phyloP scores from a whole-genome alignment of 1,140 invertebrate genomes.

The Heliconius melpomene region DNA sequence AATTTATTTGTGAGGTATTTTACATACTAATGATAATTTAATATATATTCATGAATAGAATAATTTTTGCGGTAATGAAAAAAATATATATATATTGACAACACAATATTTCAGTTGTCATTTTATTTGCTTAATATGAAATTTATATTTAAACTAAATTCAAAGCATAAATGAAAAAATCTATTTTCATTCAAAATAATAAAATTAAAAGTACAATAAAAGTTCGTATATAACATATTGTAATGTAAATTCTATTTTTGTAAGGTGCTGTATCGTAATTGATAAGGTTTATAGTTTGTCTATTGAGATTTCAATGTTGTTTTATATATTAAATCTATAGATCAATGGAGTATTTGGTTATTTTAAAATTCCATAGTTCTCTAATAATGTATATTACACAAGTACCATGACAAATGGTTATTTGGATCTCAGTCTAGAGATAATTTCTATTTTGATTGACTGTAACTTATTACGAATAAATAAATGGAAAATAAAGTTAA shows the following conservation, averaged over 20 bases:
- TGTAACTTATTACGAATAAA: background rate
- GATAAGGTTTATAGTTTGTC: constrained; percentile 16
- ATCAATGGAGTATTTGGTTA: background rate
- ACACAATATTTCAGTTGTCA: too few relatives aligned
- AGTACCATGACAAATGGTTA: background rate
- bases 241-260: constrained; percentile 49
- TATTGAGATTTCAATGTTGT: constrained; percentile 26
- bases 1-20: background rate
- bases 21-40: background rate
- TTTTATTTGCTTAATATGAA: background rate
- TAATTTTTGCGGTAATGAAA: background rate
- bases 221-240: constrained; percentile 44
- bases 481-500: background rate
- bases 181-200: constrained; percentile 40
- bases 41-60: background rate
- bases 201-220: constrained; percentile 65
- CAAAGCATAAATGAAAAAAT: background rate
- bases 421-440: constrained; percentile 8
- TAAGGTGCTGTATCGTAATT: constrained; percentile 56
- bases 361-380: background rate
- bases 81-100: background rate
- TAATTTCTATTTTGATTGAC: background rate
- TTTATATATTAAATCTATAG: background rate
- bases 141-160: background rate
- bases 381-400: background rate